Evolutionary conservation across 2,797 vertebrate species (phyloP).

Genomic region (Gymnoscopelus braueri): DNA sequence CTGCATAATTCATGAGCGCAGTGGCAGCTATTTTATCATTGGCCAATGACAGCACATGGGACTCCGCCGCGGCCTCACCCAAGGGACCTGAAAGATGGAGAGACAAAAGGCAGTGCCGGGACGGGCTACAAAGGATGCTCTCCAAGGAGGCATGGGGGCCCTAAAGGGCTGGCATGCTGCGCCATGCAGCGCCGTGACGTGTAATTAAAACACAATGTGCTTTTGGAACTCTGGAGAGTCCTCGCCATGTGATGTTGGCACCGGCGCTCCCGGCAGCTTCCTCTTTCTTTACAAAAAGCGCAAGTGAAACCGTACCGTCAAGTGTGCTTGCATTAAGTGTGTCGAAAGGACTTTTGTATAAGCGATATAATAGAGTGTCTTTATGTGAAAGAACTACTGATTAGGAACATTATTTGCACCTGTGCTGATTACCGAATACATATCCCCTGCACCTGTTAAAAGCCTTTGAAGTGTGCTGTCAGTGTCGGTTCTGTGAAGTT

Average conservation of each 20-base stretch:
- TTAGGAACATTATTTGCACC: too few relatives aligned
- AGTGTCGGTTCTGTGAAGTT: too few relatives aligned
- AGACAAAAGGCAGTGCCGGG: slow-evolving; percentile 75
- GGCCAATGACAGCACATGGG: slow-evolving; percentile 73
- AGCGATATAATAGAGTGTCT: neutral
- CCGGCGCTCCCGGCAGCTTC: neutral
- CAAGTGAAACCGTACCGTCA: too few relatives aligned
- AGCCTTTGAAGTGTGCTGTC: too few relatives aligned
- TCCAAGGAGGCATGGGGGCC: slow-evolving; percentile 62
- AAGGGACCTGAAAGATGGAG: slow-evolving; percentile 59
- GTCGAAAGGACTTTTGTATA: slow-evolving; percentile 18
- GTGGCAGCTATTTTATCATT: slow-evolving; percentile 81
- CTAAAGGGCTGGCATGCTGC: slow-evolving; percentile 45
- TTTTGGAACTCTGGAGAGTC: slow-evolving; percentile 40
- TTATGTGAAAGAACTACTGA: too few relatives aligned
- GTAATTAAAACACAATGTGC: slow-evolving; percentile 70
- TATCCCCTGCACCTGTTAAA: too few relatives aligned
- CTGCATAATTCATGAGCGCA: slow-evolving; percentile 83
- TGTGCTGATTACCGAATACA: too few relatives aligned
- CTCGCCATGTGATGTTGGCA: slow-evolving; percentile 38
- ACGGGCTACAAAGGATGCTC: slow-evolving; percentile 67
- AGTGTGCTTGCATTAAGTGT: slow-evolving; percentile 16
- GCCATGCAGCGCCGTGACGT: slow-evolving; percentile 36
- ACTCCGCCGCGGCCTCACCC: slow-evolving; percentile 68
- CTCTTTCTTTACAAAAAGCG: too few relatives aligned